phyloP scores from a whole-genome alignment of 2,113 vertebrate species.

The Neogobius melanostomus region DNA sequence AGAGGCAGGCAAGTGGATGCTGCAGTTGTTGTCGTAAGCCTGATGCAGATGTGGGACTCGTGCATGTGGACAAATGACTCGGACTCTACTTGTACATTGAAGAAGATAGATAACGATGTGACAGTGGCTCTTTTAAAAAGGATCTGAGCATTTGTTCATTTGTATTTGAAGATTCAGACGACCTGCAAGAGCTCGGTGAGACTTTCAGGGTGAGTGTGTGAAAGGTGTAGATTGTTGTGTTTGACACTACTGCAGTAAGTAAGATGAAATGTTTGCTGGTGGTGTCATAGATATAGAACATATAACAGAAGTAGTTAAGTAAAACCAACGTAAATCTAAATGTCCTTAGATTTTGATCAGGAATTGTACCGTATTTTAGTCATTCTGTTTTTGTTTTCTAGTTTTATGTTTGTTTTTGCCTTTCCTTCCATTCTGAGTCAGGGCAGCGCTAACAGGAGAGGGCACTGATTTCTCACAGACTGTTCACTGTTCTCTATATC shows the following conservation, averaged over 20 bases:
- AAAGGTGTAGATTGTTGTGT: background rate
- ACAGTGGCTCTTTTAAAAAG: constrained; percentile 6
- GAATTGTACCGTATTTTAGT: background rate
- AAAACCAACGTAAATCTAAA: too few species aligned
- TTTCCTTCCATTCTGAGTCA: constrained; percentile 64
- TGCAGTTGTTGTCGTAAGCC: constrained; percentile 62
- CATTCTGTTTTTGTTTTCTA: background rate
- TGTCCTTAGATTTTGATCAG: constrained; percentile 23
- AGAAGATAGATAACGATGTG: background rate
- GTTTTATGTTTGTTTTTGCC: background rate
- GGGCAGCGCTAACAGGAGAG: constrained; percentile 50
- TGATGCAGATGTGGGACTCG: constrained; percentile 28
- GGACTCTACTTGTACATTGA: constrained; percentile 1
- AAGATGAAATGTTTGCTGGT: constrained; percentile 44
- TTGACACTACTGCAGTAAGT: constrained; percentile 43
- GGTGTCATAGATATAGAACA: constrained; percentile 47
- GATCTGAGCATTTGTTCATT: constrained; percentile 22
- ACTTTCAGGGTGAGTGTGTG: constrained; percentile 18
- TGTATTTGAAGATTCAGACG: constrained; percentile 4
- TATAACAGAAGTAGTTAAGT: background rate
- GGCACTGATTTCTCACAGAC: constrained; percentile 63
- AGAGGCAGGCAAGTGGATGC: constrained; percentile 21
- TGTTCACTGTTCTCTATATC: constrained; percentile 61
- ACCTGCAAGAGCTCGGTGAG: constrained; percentile 17
- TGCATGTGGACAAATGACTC: too few species aligned